Percentiles rank a stretch among this genome's conserved stretches.
These are phyloP conservation scores for Petrosia ficiformis DNA, from an alignment of 37 sponge, comb jelly and placozoan species.

Conservation along the genomic window DNA sequence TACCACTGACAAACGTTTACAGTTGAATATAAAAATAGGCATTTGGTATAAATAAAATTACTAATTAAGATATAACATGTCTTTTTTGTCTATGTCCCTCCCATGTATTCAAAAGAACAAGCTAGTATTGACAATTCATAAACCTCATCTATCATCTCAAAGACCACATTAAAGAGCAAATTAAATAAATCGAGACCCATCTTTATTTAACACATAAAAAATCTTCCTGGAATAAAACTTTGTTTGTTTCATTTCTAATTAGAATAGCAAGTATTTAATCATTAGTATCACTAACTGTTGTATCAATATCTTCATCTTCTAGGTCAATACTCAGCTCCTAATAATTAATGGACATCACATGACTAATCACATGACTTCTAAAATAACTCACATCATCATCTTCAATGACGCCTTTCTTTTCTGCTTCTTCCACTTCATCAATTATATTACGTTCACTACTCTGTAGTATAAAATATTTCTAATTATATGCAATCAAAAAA, in stretches of 20 bases:
- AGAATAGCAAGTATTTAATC: slow-evolving; percentile 6
- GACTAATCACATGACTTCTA: not conserved
- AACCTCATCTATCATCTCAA: too few species aligned
- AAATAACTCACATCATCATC: slow-evolving; percentile 18
- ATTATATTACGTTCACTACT: slow-evolving; percentile 34
- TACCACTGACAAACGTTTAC: too few species aligned
- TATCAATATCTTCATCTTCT: slow-evolving; percentile 52
- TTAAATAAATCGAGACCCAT: too few species aligned
- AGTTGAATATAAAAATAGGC: too few species aligned
- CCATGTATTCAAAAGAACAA: too few species aligned
- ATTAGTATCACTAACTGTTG: slow-evolving; percentile 38
- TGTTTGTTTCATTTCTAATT: not conserved
- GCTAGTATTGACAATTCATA: too few species aligned
- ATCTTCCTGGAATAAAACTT: too few species aligned
- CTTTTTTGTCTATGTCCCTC: too few species aligned
- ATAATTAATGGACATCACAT: not conserved
- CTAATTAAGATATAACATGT: too few species aligned
- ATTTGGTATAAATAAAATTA: too few species aligned
- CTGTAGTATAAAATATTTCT: slow-evolving; percentile 1
- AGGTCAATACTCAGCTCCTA: slow-evolving; percentile 59
- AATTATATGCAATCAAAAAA: not conserved
- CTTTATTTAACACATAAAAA: too few species aligned
- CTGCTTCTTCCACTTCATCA: slow-evolving; percentile 36
- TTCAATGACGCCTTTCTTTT: not conserved
- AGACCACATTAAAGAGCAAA: too few species aligned